A percentile compares a stretch with the other conserved stretches of the same genome.
These are phyloP conservation scores for Sus scrofa DNA, from an alignment of 2,113 vertebrate species.

Conservation along the genomic window T2T-Sscrofa CM000823.6:52984001-52984500, in stretches of 20 bases:
- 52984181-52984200: neutral
- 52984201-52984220: neutral
- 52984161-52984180: neutral
- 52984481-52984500: no score
- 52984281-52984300: neutral
- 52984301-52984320: neutral
- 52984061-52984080: neutral
- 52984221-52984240: neutral
- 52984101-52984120: neutral
- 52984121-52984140: accelerated
- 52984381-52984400: neutral
- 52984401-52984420: no score
- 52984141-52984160: neutral
- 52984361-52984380: neutral
- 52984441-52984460: no score
- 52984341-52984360: neutral
- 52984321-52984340: neutral
- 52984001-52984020: neutral
- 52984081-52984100: neutral
- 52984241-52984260: neutral
- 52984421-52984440: no score
- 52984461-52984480: no score
- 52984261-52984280: neutral
- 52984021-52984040: neutral
- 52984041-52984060: neutral